Evolutionary conservation across 2,113 vertebrate genomes (phyloP).

Genomic region (Myocastor coypus): DNA sequence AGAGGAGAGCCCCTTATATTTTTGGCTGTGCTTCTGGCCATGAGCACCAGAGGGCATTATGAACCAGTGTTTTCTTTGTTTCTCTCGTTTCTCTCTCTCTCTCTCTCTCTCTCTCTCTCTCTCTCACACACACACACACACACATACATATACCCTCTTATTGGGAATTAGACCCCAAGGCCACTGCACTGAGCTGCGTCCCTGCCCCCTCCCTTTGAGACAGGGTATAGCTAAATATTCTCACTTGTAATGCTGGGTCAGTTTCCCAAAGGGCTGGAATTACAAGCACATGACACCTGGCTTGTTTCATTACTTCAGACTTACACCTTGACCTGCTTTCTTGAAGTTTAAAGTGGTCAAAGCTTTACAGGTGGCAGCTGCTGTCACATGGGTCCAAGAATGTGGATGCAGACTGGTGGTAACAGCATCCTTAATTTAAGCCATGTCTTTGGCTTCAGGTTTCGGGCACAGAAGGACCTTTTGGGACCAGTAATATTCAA

Average conservation of each 20-base stretch:
- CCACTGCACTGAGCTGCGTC: background rate
- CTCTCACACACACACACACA: background rate
- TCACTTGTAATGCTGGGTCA: background rate
- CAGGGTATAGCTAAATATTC: background rate
- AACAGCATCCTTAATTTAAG: background rate
- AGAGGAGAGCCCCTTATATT: background rate
- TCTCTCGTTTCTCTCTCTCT: no score
- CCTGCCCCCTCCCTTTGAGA: background rate
- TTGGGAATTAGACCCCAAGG: background rate
- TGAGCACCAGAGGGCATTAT: conserved; percentile 83
- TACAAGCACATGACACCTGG: background rate
- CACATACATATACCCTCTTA: background rate
- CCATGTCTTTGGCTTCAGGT: conserved; percentile 86
- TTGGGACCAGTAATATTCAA: conserved; percentile 97
- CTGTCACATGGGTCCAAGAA: background rate
- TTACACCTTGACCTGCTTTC: background rate
- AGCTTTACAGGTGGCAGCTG: background rate
- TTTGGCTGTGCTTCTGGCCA: background rate
- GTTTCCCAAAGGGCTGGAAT: background rate
- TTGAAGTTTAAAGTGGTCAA: background rate
- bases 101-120: no score
- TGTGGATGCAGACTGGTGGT: background rate
- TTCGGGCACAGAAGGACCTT: conserved; percentile 91
- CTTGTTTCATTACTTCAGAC: background rate
- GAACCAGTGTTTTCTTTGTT: background rate